Conservation (phyloP, 2,797 vertebrate genomes). For the Macroramphosus scolopax region DNA sequence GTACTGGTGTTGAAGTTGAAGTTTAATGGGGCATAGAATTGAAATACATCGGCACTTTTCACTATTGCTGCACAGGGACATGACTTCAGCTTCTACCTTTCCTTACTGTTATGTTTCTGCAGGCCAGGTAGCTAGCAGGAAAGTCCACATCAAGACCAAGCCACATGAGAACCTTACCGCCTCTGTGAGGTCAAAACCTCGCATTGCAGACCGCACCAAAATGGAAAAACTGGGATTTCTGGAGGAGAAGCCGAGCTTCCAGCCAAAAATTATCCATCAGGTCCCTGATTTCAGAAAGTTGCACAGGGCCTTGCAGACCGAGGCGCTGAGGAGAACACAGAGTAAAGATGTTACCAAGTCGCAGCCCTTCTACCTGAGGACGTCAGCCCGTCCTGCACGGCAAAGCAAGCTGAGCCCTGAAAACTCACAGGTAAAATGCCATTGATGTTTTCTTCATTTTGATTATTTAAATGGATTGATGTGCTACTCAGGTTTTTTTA, state of each 20-base stretch:
- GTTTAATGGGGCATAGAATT: background rate
- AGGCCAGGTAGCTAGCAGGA: conserved; percentile 82
- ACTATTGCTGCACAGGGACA: background rate
- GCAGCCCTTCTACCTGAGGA: conserved; percentile 88
- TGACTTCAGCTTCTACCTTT: background rate
- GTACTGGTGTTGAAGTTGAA: too few relatives aligned
- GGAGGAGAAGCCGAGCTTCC: conserved; percentile 84
- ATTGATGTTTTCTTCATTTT: background rate
- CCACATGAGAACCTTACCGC: conserved; percentile 54
- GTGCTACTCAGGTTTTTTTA: too few relatives aligned
- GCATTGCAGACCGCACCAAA: conserved; percentile 76
- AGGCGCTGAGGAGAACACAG: conserved; percentile 70
- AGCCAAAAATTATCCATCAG: conserved; percentile 81
- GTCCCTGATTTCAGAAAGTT: conserved; percentile 87
- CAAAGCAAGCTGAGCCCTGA: conserved; percentile 59
- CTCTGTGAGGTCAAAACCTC: conserved; percentile 52
- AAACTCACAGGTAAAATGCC: conserved; percentile 67
- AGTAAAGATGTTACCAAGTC: conserved; percentile 79
- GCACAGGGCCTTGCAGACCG: conserved; percentile 84
- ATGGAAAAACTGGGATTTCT: conserved; percentile 82
- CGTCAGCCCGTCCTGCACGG: conserved; percentile 73
- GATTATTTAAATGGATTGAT: background rate
- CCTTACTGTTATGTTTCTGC: conserved; percentile 36
- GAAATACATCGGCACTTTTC: background rate
- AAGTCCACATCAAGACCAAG: conserved; percentile 73